A percentile compares a stretch with the other conserved stretches of the same genome.
These are phyloP conservation scores for Moxostoma hubbsi DNA, from an alignment of 2,797 vertebrate genomes.

Conservation along the genomic window DNA sequence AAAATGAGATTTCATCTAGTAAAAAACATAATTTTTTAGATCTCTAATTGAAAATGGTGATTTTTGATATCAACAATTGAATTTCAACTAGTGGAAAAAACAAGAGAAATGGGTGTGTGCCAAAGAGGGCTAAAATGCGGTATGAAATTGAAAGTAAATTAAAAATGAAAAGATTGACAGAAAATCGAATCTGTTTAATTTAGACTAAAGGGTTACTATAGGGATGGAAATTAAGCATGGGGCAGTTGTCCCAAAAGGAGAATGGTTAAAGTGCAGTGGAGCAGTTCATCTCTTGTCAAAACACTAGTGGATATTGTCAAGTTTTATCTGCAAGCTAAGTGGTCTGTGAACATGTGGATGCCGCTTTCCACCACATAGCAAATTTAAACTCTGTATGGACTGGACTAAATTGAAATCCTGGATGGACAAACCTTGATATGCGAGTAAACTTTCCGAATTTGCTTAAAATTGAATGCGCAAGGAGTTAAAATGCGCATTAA, in stretches of 20 bases:
- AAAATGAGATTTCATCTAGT: no score
- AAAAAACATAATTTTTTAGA: no score
- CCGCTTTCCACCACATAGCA: conserved; percentile 33
- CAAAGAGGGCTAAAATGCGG: conserved; percentile 19
- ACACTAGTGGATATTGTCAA: conserved; percentile 49
- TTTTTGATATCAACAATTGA: no score
- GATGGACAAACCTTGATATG: no score
- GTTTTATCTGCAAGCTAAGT: conserved; percentile 48
- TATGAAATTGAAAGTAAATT: conserved; percentile 20
- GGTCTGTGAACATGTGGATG: conserved; percentile 50
- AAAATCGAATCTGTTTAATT: conserved; percentile 56
- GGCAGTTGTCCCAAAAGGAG: conserved; percentile 39
- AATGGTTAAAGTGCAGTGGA: conserved; percentile 42
- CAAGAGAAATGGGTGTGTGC: conserved; percentile 31
- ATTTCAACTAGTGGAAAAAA: no score
- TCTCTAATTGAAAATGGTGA: no score
- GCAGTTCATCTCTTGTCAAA: conserved; percentile 53
- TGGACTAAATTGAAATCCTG: no score
- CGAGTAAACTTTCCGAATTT: no score
- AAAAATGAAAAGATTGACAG: conserved; percentile 7
- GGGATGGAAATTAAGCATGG: conserved; percentile 55
- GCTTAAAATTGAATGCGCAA: no score
- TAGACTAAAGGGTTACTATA: conserved; percentile 55
- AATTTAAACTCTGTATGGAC: no score
- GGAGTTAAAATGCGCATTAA: no score